Conservation (phyloP, 2,113 vertebrate genomes). For the Vulpes vulpes region DNA sequence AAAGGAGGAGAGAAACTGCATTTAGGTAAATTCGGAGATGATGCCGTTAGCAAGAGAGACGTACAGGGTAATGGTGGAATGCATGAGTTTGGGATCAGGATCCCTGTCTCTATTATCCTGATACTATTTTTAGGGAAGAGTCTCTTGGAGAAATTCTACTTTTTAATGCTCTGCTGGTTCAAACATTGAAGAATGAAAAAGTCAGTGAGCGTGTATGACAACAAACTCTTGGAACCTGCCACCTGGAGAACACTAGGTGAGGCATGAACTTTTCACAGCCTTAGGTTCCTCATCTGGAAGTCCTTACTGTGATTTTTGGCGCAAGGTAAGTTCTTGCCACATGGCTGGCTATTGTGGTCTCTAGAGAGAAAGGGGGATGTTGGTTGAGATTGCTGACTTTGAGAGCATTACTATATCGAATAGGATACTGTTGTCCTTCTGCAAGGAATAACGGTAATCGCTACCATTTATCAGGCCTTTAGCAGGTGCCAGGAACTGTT, state of each 20-base stretch:
- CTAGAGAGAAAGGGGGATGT: neutral
- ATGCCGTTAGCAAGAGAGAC: neutral
- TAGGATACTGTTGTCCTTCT: neutral
- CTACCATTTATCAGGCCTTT: neutral
- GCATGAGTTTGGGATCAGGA: neutral
- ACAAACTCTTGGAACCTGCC: neutral
- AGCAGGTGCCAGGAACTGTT: neutral
- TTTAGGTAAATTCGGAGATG: neutral
- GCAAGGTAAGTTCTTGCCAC: neutral
- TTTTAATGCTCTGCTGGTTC: neutral
- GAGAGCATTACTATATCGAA: neutral
- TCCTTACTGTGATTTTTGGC: neutral
- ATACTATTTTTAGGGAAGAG: neutral
- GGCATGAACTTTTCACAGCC: neutral
- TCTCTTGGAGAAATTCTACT: neutral
- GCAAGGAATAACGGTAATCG: neutral
- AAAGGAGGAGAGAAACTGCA: neutral
- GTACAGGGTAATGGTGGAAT: neutral
- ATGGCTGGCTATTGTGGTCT: neutral
- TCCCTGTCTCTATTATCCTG: neutral
- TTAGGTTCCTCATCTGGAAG: neutral
- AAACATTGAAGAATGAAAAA: neutral
- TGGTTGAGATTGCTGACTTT: neutral
- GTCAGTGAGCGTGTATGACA: neutral
- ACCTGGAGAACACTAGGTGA: neutral